Conservation (phyloP, 2,113 vertebrate genomes). For the Pomatostomus ruficeps region DNA sequence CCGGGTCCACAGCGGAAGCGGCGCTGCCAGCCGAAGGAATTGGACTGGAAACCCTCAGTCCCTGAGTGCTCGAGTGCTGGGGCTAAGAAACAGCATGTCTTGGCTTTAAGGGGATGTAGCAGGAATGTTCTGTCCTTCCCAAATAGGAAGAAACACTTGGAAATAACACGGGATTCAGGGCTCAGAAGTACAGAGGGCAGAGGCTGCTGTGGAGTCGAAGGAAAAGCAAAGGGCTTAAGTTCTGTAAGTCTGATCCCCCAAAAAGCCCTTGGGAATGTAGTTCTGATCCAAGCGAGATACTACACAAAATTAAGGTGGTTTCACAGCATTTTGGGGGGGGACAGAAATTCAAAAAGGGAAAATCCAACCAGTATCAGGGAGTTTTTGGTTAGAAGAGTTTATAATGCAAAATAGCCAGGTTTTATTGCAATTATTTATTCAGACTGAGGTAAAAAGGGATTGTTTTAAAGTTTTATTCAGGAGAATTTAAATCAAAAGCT, state of each 20-base stretch:
- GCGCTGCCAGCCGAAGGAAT: background rate
- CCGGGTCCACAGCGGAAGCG: fast-evolving
- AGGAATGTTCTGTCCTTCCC: background rate
- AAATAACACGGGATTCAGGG: background rate
- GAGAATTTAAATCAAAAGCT: background rate
- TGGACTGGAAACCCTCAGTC: background rate
- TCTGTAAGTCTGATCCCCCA: background rate
- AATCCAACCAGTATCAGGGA: background rate
- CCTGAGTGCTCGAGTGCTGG: background rate
- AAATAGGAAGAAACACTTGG: background rate
- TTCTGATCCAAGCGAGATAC: background rate
- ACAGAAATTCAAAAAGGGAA: background rate
- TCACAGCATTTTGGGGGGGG: fast-evolving
- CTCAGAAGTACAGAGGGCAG: background rate
- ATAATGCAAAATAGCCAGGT: fast-evolving
- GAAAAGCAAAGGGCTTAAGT: background rate
- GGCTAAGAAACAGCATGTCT: background rate
- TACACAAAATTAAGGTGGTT: background rate
- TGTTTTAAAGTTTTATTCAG: background rate
- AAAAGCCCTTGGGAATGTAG: background rate
- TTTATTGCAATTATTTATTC: background rate
- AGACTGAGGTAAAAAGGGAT: background rate
- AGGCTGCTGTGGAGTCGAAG: background rate
- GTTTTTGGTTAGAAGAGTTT: background rate
- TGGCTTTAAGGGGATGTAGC: background rate